Conservation (phyloP, 2,888 invertebrate species). For the Tipula unca region DNA sequence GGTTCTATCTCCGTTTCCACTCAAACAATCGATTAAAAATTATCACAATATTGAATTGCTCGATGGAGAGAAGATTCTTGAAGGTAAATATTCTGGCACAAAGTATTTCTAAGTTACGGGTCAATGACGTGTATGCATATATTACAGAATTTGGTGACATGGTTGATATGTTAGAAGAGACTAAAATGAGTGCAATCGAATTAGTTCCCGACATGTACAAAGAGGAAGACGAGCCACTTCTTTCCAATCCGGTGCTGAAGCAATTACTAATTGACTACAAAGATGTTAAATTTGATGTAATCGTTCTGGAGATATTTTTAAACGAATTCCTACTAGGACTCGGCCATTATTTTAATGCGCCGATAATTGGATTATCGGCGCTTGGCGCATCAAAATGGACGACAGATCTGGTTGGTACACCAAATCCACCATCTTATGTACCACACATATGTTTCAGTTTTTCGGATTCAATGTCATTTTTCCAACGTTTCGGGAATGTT, state of each 20-base stretch:
- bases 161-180: not conserved
- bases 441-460: constrained; percentile 32
- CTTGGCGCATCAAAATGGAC: constrained; percentile 28
- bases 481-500: constrained; percentile 33
- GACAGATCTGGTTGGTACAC: constrained; percentile 29
- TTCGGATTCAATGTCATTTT: constrained; percentile 37
- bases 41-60: constrained; percentile 24
- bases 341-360: constrained; percentile 30
- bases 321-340: constrained; percentile 35
- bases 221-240: not conserved
- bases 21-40: constrained; percentile 30
- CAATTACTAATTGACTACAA: not conserved
- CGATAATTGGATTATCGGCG: constrained; percentile 30
- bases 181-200: not conserved
- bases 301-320: constrained; percentile 38
- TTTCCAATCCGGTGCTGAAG: not conserved
- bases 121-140: not conserved
- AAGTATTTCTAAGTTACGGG: not conserved
- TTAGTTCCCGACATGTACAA: not conserved
- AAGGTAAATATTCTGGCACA: not conserved
- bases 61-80: not conserved
- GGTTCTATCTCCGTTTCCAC: constrained; percentile 20
- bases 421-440: constrained; percentile 37
- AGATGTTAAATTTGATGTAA: constrained; percentile 38
- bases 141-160: not conserved